phyloP scores from a whole-genome alignment of 2,888 invertebrate species.

The Drepana falcataria region DNA sequence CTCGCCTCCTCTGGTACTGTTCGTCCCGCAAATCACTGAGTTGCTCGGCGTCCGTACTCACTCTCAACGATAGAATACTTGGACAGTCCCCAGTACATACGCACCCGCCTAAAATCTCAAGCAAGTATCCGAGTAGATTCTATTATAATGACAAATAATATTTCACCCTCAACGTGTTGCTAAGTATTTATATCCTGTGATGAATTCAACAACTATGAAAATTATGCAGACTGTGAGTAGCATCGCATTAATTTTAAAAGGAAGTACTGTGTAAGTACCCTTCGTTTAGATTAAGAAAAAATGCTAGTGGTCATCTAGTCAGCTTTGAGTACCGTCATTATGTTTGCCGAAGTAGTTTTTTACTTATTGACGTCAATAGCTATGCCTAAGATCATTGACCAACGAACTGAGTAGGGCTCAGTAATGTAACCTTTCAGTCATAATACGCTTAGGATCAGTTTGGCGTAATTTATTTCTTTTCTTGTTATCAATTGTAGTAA shows the following conservation, averaged over 20 bases:
- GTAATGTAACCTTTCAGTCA: not conserved
- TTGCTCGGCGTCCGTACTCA: slow-evolving; percentile 50
- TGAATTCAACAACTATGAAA: not conserved
- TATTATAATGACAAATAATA: not conserved
- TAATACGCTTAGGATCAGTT: not conserved
- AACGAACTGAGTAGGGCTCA: not conserved
- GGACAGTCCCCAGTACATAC: slow-evolving; percentile 46
- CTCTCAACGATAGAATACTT: slow-evolving; percentile 42
- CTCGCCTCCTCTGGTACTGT: slow-evolving; percentile 53
- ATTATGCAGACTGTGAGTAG: not conserved
- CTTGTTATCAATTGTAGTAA: not conserved
- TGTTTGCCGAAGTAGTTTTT: not conserved
- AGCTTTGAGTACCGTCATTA: not conserved
- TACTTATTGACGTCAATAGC: not conserved
- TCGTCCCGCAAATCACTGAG: slow-evolving; percentile 51
- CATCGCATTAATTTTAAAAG: not conserved
- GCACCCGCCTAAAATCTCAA: slow-evolving; percentile 48
- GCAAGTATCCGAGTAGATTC: slow-evolving; percentile 9
- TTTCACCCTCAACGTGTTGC: not conserved
- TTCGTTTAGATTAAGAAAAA: not conserved
- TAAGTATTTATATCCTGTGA: not conserved
- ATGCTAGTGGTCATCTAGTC: not conserved
- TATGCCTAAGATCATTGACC: not conserved
- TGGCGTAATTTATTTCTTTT: not conserved
- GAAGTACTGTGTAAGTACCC: not conserved